Evolutionary conservation across 2,113 vertebrate species (phyloP).

Genomic region (Festucalex cinctus): DNA sequence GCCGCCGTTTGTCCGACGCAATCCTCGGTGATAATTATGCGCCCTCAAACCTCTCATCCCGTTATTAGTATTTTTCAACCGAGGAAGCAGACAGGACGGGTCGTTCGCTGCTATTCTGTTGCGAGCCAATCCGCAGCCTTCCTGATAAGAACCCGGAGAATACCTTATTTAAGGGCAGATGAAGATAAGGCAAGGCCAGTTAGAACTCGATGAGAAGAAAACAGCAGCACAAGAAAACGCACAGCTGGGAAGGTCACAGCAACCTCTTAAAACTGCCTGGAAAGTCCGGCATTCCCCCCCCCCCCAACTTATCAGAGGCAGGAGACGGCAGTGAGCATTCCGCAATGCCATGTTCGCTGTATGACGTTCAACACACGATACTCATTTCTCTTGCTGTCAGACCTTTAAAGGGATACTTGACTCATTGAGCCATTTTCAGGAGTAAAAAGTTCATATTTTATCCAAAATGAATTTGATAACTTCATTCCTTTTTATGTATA

Average conservation of each 20-base stretch:
- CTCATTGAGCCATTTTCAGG: too few relatives aligned
- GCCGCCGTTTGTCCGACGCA: not conserved
- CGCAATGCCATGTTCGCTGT: not conserved
- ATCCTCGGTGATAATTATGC: constrained; percentile 1
- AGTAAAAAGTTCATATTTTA: too few relatives aligned
- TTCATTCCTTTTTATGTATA: too few relatives aligned
- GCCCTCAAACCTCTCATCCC: not conserved
- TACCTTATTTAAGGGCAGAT: constrained; percentile 17
- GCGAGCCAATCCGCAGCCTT: constrained; percentile 19
- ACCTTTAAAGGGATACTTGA: too few relatives aligned
- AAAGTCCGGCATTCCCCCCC: not conserved
- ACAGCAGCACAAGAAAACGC: not conserved
- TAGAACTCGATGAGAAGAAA: constrained; percentile 21
- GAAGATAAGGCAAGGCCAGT: constrained; percentile 34
- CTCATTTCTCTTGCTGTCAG: not conserved
- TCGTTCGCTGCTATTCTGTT: constrained; percentile 27
- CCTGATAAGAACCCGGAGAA: constrained; percentile 29
- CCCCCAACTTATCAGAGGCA: not conserved
- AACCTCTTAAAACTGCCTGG: not conserved
- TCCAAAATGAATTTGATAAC: too few relatives aligned
- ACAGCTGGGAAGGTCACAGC: not conserved
- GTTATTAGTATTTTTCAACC: constrained; percentile 10
- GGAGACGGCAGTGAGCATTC: not conserved
- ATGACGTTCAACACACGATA: not conserved
- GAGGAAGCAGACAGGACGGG: constrained; percentile 34